These are phyloP conservation scores for Myripristis jacobus DNA, from an alignment of 2,797 vertebrate species.

Conservation along the genomic window DNA sequence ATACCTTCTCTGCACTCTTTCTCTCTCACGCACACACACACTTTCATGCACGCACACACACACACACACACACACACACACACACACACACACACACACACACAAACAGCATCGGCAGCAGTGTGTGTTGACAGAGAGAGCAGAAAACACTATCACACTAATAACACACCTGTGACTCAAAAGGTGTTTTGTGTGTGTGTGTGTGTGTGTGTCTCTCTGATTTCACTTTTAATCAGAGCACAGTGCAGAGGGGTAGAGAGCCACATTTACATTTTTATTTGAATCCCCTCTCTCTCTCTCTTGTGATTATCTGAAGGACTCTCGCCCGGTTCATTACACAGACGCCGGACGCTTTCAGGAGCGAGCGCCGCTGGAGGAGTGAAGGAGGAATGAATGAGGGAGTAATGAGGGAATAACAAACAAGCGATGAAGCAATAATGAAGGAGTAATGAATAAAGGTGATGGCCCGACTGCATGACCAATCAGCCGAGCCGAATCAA, in stretches of 20 bases:
- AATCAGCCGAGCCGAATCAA: too few relatives aligned
- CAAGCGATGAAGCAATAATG: neutral
- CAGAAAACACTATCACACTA: too few relatives aligned
- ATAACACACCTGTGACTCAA: too few relatives aligned
- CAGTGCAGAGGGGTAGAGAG: neutral
- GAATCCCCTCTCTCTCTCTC: neutral
- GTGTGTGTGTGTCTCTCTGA: slow-evolving; percentile 12
- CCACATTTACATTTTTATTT: slow-evolving; percentile 15
- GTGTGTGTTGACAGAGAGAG: neutral
- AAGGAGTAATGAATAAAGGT: too few relatives aligned
- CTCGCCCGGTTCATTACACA: neutral
- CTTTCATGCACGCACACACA: neutral
- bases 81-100: neutral
- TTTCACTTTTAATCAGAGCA: slow-evolving; percentile 4
- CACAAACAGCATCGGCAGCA: neutral
- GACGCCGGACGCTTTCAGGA: too few relatives aligned
- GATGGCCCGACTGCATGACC: too few relatives aligned
- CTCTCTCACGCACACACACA: too few relatives aligned
- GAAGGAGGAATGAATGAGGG: neutral
- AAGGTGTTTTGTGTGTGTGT: neutral
- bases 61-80: neutral
- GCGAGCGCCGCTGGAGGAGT: neutral
- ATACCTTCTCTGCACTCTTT: neutral
- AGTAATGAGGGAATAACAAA: neutral
- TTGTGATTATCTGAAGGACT: neutral